Base-by-base conservation (phyloP, 1,140 invertebrate genomes). In the Lepidostoma basale region DNA sequence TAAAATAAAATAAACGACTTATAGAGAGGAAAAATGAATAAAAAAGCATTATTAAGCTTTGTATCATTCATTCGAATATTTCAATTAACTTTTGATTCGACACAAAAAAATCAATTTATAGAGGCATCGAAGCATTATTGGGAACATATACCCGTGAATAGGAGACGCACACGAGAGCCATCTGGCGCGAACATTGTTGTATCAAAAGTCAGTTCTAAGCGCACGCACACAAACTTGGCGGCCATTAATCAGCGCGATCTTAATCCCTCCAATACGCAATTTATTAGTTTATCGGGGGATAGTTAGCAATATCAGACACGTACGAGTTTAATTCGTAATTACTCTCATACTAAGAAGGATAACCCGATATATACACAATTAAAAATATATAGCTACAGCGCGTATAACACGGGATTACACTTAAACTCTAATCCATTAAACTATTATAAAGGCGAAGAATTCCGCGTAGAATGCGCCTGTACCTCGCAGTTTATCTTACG, bases 351-450 rank as follows among this genome's bases (percentile, higher is more conserved):
- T 22, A 20, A 47, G 18, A 23, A 23, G n/a, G 28, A 16, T 28
- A 54, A 14, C n/a, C n/a, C n/a, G n/a, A n/a, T n/a, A n/a, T n/a
- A n/a, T n/a, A 30, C 26, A 16, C 26, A 16, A 52, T 52, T 52
- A 52, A 54, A 54, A 30, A 14, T 18, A 20, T 12, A 54, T 28
- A 33, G 26, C 49, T 4, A 28, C 49, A 33, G 5, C 23, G 20
- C 49, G 16, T 26, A 20, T 3, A 30, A 54, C 49, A 54, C 14
- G 20, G 49, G 49, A 54, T 28, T 28, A 54, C 49, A 54, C 49
- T 54, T 54, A 33, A 33, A 54, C n/a, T n/a, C 14, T 36, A 12
- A 36, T 36, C 26, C 49, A 54, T 54, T 52, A 28, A 14, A 22
- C 47, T 52, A 3, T 28, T 14, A 52, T 5, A 25, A 20, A 3